A percentile compares a stretch with the other conserved stretches of the same genome.
phyloP scores from a whole-genome alignment of 2,113 vertebrate species.

The Elgaria multicarinata region DNA sequence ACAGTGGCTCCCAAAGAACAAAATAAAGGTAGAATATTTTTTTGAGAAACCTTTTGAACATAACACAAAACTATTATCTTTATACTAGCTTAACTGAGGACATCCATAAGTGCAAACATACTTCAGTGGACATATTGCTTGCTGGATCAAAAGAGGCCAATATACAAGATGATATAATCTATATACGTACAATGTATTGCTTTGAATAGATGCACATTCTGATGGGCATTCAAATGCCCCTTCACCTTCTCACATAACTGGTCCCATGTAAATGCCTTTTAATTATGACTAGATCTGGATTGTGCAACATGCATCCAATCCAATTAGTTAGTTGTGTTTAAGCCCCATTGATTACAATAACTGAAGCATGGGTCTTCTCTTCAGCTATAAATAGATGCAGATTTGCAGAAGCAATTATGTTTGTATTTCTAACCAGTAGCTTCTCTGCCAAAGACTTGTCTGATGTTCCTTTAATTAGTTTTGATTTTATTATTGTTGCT shows the following conservation, averaged over 20 bases:
- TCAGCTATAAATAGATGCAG: not conserved
- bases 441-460: not conserved
- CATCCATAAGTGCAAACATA: not conserved
- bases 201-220: not conserved
- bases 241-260: not conserved
- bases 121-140: not conserved
- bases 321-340: not conserved
- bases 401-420: not conserved
- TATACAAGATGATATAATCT: not conserved
- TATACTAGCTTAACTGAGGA: not conserved
- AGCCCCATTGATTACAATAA: not conserved
- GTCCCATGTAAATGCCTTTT: not conserved
- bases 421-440: not conserved
- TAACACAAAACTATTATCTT: not conserved
- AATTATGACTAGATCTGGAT: not conserved
- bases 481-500: not conserved
- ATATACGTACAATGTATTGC: not conserved
- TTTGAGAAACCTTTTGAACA: not conserved
- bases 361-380: not conserved
- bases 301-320: not conserved
- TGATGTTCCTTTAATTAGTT: not conserved
- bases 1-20: not conserved
- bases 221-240: not conserved
- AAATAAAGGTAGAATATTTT: conserved; percentile 45
- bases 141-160: not conserved